Conservation (phyloP, 2,113 vertebrate species). For the Cisticola juncidis region DNA sequence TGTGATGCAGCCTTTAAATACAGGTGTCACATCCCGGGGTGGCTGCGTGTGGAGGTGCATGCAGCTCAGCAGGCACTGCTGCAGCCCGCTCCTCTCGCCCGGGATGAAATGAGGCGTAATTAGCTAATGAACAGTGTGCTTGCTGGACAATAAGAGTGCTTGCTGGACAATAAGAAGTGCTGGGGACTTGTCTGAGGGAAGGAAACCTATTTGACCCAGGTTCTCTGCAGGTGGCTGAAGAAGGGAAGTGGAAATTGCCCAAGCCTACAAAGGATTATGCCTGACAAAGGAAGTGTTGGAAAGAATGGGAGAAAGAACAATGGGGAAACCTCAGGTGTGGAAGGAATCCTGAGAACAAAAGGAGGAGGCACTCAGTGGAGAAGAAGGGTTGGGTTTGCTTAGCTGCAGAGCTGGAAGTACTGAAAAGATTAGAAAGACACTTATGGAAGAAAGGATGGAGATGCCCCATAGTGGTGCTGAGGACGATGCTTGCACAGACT, state of each 20-base stretch:
- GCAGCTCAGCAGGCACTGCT: background rate
- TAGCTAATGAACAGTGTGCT: background rate
- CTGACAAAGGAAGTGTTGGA: background rate
- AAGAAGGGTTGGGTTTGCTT: background rate
- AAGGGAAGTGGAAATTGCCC: constrained; percentile 22
- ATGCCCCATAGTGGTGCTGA: background rate
- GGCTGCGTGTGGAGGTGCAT: background rate
- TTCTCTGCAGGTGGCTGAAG: background rate
- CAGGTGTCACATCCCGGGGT: background rate
- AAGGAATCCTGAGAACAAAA: background rate
- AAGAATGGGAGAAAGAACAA: constrained; percentile 24
- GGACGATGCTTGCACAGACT: background rate
- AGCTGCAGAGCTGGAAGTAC: background rate
- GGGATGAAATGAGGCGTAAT: background rate
- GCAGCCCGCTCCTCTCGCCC: background rate
- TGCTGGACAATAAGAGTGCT: background rate
- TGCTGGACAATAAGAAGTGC: background rate
- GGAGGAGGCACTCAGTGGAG: background rate
- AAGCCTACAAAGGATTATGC: background rate
- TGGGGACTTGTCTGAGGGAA: background rate
- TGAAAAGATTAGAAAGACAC: background rate
- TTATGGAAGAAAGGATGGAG: background rate
- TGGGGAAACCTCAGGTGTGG: background rate
- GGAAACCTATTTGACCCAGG: background rate
- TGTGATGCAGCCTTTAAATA: background rate